A percentile compares a stretch with the other conserved stretches of the same genome.
These are phyloP conservation scores for Syritta pipiens DNA, from an alignment of 2,888 invertebrate species.

Conservation along the genomic window DNA sequence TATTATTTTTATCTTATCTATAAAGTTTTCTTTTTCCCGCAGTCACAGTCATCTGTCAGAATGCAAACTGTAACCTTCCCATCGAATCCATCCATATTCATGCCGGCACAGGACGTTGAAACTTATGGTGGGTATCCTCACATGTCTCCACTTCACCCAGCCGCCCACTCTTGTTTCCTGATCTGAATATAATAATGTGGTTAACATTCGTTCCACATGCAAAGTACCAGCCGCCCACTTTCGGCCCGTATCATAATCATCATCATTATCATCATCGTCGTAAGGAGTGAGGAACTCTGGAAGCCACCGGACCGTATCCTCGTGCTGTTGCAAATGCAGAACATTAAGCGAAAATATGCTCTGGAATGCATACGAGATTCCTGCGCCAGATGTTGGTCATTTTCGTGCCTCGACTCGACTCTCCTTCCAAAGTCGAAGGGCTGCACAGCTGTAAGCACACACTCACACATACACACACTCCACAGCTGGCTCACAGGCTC, in stretches of 20 bases:
- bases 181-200: constrained; percentile 55
- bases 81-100: constrained; percentile 40
- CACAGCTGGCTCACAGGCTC: background rate
- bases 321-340: constrained; percentile 54
- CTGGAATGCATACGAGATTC: constrained; percentile 54
- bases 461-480: no score
- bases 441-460: no score
- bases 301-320: constrained; percentile 23
- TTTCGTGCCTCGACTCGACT: constrained; percentile 18
- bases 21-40: no score
- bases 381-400: constrained; percentile 63
- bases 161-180: constrained; percentile 16
- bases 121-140: constrained; percentile 4
- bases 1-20: no score
- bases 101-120: constrained; percentile 7
- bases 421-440: background rate
- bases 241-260: background rate
- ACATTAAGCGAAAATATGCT: constrained; percentile 65
- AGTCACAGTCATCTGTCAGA: background rate
- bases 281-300: background rate
- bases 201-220: constrained; percentile 43
- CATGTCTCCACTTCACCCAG: background rate
- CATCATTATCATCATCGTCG: constrained; percentile 12
- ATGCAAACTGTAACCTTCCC: constrained; percentile 15
- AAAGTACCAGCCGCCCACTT: constrained; percentile 18